Evolutionary conservation across 1,140 invertebrate species (phyloP), one percentile per base, ranked within the genome.

Genomic region (Pantala flavescens): DNA sequence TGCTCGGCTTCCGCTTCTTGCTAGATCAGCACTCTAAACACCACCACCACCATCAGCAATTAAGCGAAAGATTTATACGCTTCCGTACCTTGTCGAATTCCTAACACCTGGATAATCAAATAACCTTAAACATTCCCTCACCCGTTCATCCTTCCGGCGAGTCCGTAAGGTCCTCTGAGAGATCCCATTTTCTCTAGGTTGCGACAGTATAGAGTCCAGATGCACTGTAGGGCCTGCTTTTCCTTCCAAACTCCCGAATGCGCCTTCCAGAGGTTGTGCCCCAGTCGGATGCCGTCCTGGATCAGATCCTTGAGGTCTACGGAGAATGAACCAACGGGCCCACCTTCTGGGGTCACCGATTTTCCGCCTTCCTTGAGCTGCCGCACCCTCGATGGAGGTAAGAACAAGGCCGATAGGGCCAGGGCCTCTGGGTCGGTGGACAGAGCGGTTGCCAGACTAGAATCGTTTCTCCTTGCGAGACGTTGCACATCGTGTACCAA

Each of bases 91-190:
- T 36, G 28, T 36, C 9, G 28, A 9, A 36, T 36, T 36, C 28
- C 28, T 2, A 9, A 36, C 28, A 36, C 28, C 28, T 36, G 9
- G 28, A 36, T 36, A 9, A 36, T 36, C 28, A 36, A 36, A 9
- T 36, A 5, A 36, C 9, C 28, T 9, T 36, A 36, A 36, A 36
- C 9, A 36, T 9, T 36, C 28, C 14, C 78, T 80, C 76, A 88
- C 88, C 87, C 86, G 81, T 89, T 89, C 76, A 89, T 85, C 76
- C 86, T 85, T 0, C 87, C 87, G 77, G 88, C 84, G 71, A 87
- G 85, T 7, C 87, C 86, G 76, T 87, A 88, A 0, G 87, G 84
- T 0, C 86, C 83, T 14, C 82, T 81, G 19, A 87, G 78, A 63
- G 83, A 84, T 2, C 86, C 82, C 0, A 87, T 87, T 1, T 85